phyloP scores from a whole-genome alignment of 2,888 invertebrate genomes.

The Cloeon dipterum region DNA sequence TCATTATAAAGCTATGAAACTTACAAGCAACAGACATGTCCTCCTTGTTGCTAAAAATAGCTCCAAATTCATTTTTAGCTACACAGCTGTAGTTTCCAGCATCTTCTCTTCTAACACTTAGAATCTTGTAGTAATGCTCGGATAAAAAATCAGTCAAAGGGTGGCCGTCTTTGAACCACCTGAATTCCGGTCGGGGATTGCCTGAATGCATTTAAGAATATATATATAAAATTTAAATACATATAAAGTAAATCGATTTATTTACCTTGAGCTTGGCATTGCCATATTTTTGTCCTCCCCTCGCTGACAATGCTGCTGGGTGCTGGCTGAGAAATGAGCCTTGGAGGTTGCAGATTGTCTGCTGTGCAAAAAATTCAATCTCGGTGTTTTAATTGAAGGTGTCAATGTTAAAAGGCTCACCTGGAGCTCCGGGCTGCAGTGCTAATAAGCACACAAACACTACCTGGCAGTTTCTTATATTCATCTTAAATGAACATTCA shows the following conservation, averaged over 20 bases:
- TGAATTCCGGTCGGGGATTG: constrained; percentile 76
- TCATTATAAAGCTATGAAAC: constrained; percentile 24
- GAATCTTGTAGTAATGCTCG: constrained; percentile 63
- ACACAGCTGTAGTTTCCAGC: constrained; percentile 83
- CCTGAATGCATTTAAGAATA: constrained; percentile 38
- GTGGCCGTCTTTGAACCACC: constrained; percentile 72
- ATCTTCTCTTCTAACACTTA: constrained; percentile 56
- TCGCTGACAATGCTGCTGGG: constrained; percentile 69
- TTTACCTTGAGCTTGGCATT: constrained; percentile 78
- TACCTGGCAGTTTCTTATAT: too few relatives aligned
- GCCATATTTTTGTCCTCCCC: constrained; percentile 74
- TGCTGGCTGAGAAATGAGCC: constrained; percentile 70
- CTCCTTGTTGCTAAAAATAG: constrained; percentile 78
- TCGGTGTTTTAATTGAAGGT: too few relatives aligned
- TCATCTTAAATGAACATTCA: too few relatives aligned
- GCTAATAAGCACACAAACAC: too few relatives aligned
- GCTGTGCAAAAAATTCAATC: too few relatives aligned
- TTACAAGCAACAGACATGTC: constrained; percentile 80
- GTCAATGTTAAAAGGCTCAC: too few relatives aligned
- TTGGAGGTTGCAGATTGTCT: constrained; percentile 45
- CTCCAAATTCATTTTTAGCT: constrained; percentile 75
- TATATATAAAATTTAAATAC: too few relatives aligned
- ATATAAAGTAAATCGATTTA: too few relatives aligned
- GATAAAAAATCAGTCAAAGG: constrained; percentile 47
- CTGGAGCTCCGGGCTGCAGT: too few relatives aligned